Evolutionary conservation across 2,888 invertebrate genomes (phyloP), one percentile per base, ranked within the genome.

Genomic region (Oscheius sp.): DNA sequence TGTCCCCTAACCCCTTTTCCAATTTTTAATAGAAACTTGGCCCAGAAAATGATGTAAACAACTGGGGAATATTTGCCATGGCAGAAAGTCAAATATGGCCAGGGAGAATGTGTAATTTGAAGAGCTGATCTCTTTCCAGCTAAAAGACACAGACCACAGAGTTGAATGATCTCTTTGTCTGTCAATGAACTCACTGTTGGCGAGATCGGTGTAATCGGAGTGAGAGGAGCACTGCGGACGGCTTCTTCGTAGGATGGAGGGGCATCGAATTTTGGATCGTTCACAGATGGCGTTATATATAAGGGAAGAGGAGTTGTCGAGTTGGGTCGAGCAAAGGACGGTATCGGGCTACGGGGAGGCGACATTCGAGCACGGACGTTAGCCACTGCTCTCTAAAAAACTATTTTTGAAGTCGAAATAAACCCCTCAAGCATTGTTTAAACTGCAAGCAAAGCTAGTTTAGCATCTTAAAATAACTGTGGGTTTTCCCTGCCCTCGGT

Each of bases 221-320:
- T 72, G 9, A 72, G 23, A 41, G 72, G 72, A 41, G 66, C 64
- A 53, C 72, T 72, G 43, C 80, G 55, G 9, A 80, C 72, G 1
- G 80, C 80, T 12, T 80, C 80, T n/a, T 80, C 80, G 55, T 80
- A 80, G 0, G 78, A 76, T 2, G 80, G 80, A 13, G 80, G 80
- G 0, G 80, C 76, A 49, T 80, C 80, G 71, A 78, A 78, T 41
- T 80, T 80, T 16, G 80, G 80, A 55, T 80, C 80, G 66, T 75
- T 52, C 18, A 70, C 41, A 0, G 69, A 25, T 12, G 73, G 69
- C 18, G 70, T 66, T 25, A 80, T 80, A 53, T 80, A 80, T 68
- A 76, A 58, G 29, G 80, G 80, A n/a, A 78, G 76, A n/a, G 73
- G 73, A 6, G 58, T 43, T 5, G 58, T 52, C 2, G 68, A 59